phyloP scores from a whole-genome alignment of 1,140 invertebrate species.

The Euglossa dilemma region DNA sequence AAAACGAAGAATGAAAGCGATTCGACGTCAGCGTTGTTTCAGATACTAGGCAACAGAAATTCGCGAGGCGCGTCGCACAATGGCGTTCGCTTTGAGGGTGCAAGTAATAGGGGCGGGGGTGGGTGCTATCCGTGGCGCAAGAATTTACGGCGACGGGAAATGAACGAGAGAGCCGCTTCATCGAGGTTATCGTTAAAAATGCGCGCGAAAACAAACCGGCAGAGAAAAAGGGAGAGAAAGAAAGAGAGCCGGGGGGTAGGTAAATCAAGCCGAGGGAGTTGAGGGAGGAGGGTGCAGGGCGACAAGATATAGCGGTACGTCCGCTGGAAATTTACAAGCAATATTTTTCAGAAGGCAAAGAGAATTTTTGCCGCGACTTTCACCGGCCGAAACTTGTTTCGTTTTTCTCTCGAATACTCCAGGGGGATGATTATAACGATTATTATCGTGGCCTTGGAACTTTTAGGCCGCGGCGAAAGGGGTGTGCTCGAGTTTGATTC shows the following conservation, averaged over 20 bases:
- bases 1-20: not conserved
- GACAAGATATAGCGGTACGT: slow-evolving; percentile 48
- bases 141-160: slow-evolving; percentile 18
- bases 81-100: no score
- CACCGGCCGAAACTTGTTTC: not conserved
- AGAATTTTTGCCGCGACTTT: not conserved
- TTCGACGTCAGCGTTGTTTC: not conserved
- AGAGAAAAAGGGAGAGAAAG: not conserved
- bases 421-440: not conserved
- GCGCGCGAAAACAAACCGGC: not conserved
- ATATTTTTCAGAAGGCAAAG: slow-evolving; percentile 28
- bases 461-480: not conserved
- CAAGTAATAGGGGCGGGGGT: not conserved
- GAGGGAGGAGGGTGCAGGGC: no score
- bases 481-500: no score
- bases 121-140: not conserved
- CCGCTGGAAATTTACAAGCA: slow-evolving; percentile 44
- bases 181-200: slow-evolving; percentile 21
- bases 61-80: not conserved
- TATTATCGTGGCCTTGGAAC: not conserved
- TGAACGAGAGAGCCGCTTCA: slow-evolving; percentile 13
- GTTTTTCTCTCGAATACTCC: not conserved
- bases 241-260: not conserved
- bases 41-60: not conserved
- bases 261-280: slow-evolving; percentile 22